Evolutionary conservation across 30 jellyfish, hydroid and myxozoan genomes (phyloP).

Genomic region (Cassiopea andromeda): DNA sequence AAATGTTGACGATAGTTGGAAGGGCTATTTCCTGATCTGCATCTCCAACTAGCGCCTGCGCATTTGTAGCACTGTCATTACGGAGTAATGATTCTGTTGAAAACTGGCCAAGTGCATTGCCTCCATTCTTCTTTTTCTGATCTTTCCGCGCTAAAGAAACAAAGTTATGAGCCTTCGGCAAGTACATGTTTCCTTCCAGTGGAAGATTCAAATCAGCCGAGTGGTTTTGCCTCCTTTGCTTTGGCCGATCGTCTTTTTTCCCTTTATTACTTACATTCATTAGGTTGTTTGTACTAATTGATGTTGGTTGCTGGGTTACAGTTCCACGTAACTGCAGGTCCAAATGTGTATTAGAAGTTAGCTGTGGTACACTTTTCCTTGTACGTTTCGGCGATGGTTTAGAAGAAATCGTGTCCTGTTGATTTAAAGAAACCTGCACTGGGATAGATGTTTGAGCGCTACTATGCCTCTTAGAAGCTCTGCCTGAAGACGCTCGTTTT

Average conservation of each 20-base stretch:
- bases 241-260: constrained; percentile 15
- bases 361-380: background rate
- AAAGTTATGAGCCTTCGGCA: constrained; percentile 64
- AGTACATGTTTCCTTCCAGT: background rate
- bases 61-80: constrained; percentile 1
- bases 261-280: background rate
- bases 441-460: background rate
- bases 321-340: background rate
- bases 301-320: background rate
- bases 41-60: constrained; percentile 32
- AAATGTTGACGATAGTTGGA: constrained; percentile 91
- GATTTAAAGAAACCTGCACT: background rate
- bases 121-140: background rate
- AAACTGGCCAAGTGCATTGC: constrained; percentile 48
- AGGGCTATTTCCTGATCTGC: constrained; percentile 56
- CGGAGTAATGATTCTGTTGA: constrained; percentile 69
- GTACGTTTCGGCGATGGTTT: constrained; percentile 14
- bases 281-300: background rate
- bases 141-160: constrained; percentile 59
- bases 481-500: background rate
- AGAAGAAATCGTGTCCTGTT: background rate
- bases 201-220: constrained; percentile 6
- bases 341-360: background rate
- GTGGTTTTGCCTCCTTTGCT: background rate
- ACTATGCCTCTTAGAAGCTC: background rate